Evolutionary conservation across 1,140 invertebrate genomes (phyloP).

Genomic region (Artemia franciscana): DNA sequence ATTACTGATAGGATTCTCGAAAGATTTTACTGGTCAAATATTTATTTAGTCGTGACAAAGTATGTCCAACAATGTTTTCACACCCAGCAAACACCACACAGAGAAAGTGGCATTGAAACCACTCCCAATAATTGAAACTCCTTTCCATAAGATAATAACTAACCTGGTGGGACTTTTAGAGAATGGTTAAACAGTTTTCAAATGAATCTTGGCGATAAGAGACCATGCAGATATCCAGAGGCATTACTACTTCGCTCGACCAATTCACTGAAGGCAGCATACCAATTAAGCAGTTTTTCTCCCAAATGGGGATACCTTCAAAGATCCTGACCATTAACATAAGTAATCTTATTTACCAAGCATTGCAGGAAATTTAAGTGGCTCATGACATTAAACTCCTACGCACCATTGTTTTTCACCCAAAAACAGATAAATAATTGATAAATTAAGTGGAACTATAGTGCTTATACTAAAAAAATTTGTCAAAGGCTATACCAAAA

Average conservation of each 20-base stretch:
- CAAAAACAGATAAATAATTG: slow-evolving; percentile 15
- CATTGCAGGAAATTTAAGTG: slow-evolving; percentile 20
- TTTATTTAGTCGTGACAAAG: neutral
- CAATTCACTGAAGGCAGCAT: neutral
- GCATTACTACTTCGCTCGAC: neutral
- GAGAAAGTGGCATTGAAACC: slow-evolving; percentile 5
- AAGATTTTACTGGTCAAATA: neutral
- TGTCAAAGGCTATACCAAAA: slow-evolving; percentile 10
- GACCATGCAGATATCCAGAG: neutral
- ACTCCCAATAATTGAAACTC: neutral
- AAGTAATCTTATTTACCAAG: slow-evolving; percentile 20
- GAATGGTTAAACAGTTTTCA: neutral
- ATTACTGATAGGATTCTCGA: neutral
- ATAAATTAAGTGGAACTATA: slow-evolving; percentile 13
- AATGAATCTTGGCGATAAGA: neutral
- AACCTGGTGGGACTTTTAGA: neutral
- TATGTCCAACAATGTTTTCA: neutral
- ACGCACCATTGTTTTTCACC: slow-evolving; percentile 13
- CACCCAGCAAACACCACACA: neutral
- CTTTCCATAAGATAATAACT: slow-evolving; percentile 8
- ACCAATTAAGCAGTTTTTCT: slow-evolving; percentile 16
- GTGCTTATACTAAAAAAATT: slow-evolving; percentile 15
- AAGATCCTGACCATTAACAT: slow-evolving; percentile 22
- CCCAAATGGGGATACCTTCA: slow-evolving; percentile 19
- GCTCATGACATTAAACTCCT: slow-evolving; percentile 9